Base-by-base conservation (phyloP, 2,888 invertebrate genomes). In the Cryptosula pallasiana region DNA sequence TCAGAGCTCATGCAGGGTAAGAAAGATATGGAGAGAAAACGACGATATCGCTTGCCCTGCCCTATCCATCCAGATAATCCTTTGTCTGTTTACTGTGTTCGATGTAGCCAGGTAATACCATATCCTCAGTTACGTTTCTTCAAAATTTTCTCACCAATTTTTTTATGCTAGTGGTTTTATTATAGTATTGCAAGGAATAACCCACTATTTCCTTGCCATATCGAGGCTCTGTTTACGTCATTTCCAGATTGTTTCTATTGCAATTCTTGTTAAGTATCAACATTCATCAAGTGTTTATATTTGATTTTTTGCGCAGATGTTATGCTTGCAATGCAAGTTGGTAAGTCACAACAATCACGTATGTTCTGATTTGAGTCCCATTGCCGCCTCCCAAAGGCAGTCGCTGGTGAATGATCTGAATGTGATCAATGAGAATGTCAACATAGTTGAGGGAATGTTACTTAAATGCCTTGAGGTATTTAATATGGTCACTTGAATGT, bases 291-390 rank as follows among this genome's bases (percentile, higher is more conserved):
- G n/a, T n/a, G n/a, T n/a, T n/a, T n/a, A n/a, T n/a, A n/a, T n/a
- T n/a, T n/a, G n/a, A n/a, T n/a, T n/a, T n/a, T n/a, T n/a, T n/a
- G n/a, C n/a, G n/a, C 27, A 63, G 63, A 27, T 63, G 63, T 1
- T 63, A 5, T 63, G 63, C 34, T 1, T 63, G 9, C 27, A 63
- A 32, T 63, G 63, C n/a, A 63, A 63, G 63, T 32, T 63, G 32
- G 32, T 63, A 13, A 27, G 32, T n/a, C 63, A 63, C 34, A 63
- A 63, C 27, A 63, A 20, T 34, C 63, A 63, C 27, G 32, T 63
- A 5, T 63, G 63, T 32, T 32, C 63, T 13, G 63, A 63, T 13
- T 5, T 63, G 20, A 27, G 16, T n/a, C 32, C 63, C 2, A 32
- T 32, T 13, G 63, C 63, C 2, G 16, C 20, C 3, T 5, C 25